Evolutionary conservation across 2,888 invertebrate species (phyloP).

Genomic region (Tenthredo livida): DNA sequence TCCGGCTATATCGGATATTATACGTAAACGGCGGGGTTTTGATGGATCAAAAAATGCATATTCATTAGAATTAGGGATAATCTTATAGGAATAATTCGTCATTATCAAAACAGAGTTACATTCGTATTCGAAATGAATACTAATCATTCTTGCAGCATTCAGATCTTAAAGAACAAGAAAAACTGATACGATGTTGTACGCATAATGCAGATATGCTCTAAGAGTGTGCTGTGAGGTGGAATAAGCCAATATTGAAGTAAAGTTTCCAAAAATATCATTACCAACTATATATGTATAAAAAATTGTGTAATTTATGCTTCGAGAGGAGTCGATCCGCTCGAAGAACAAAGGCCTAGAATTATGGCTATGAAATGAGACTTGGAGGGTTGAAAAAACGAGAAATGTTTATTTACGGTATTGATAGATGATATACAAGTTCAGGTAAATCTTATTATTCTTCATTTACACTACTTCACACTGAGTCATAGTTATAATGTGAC

Average conservation of each 20-base stretch:
- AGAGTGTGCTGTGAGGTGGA: not conserved
- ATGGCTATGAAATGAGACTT: not conserved
- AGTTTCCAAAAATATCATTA: conserved; percentile 13
- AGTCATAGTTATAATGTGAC: not conserved
- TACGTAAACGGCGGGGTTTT: conserved; percentile 19
- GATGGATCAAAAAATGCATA: conserved; percentile 43
- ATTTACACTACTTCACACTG: not conserved
- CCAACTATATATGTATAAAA: not conserved
- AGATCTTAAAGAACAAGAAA: not conserved
- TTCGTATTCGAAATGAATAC: not conserved
- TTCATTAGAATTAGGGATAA: conserved; percentile 43
- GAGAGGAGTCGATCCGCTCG: not conserved
- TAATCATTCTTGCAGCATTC: too few species aligned
- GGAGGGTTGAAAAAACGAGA: not conserved
- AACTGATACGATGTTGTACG: not conserved
- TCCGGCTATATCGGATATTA: not conserved
- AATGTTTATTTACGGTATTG: not conserved
- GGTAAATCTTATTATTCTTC: not conserved
- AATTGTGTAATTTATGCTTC: not conserved
- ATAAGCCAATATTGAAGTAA: not conserved
- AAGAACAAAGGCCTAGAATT: not conserved
- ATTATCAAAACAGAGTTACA: not conserved
- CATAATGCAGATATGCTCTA: not conserved
- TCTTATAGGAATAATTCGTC: not conserved
- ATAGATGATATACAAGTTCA: not conserved